These are phyloP conservation scores for Syngnathus typhle DNA, from an alignment of 2,113 vertebrate species.

Conservation along the genomic window DNA sequence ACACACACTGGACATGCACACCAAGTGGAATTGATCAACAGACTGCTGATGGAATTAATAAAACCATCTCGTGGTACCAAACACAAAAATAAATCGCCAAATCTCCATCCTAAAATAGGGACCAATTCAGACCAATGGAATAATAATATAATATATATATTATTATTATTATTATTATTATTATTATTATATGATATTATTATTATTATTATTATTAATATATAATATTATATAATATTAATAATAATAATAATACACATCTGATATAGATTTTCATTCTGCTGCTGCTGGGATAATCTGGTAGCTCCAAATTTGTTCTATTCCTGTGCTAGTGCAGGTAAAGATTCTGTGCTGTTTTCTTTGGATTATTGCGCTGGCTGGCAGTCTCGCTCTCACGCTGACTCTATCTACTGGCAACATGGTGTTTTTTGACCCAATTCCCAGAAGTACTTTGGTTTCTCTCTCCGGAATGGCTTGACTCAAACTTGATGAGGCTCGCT, in stretches of 20 bases:
- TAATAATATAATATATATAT: too few species aligned
- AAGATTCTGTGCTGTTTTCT: background rate
- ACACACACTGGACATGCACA: background rate
- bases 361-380: conserved; percentile 7
- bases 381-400: background rate
- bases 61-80: background rate
- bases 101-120: background rate
- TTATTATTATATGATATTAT: too few species aligned
- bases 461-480: conserved; percentile 18
- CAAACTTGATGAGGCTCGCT: conserved; percentile 31
- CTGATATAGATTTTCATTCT: background rate
- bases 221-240: too few species aligned
- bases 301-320: background rate
- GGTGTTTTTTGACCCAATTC: conserved; percentile 36
- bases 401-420: conserved; percentile 24
- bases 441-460: conserved; percentile 13
- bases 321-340: background rate
- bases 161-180: too few species aligned
- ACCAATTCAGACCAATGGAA: background rate
- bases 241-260: background rate
- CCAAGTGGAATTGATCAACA: background rate
- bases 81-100: background rate
- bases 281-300: background rate
- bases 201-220: too few species aligned
- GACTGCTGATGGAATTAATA: background rate